phyloP scores from a whole-genome alignment of 37 sponge, comb jelly and placozoan species.

The Mnemiopsis leidyi region DNA sequence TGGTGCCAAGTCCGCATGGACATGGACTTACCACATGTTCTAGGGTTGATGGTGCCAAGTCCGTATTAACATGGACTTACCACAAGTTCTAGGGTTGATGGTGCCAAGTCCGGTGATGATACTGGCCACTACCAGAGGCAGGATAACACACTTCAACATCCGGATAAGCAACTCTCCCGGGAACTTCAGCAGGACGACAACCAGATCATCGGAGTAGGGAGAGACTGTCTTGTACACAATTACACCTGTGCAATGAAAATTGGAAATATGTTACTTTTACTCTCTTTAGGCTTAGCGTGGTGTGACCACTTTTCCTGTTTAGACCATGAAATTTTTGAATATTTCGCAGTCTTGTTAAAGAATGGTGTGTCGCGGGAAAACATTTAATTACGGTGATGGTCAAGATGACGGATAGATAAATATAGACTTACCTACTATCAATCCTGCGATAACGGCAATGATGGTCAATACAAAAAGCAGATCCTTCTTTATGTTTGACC shows the following conservation, averaged over 20 bases:
- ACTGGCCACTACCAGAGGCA: constrained; percentile 91
- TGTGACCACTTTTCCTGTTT: too few species aligned
- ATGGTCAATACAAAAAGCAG: constrained; percentile 77
- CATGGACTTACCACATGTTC: too few species aligned
- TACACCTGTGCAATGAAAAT: constrained; percentile 73
- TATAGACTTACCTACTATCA: constrained; percentile 70
- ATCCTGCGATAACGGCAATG: constrained; percentile 72
- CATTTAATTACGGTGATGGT: too few species aligned
- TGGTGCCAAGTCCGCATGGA: too few species aligned
- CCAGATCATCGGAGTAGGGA: constrained; percentile 58
- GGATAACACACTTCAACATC: constrained; percentile 87
- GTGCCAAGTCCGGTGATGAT: constrained; percentile 85
- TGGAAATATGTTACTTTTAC: too few species aligned
- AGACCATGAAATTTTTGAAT: too few species aligned
- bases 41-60: too few species aligned
- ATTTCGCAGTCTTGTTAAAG: too few species aligned
- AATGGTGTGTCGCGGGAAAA: too few species aligned
- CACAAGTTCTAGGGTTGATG: constrained; percentile 73
- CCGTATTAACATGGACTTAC: too few species aligned
- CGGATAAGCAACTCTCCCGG: constrained; percentile 96
- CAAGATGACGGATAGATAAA: too few species aligned
- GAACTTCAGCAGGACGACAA: constrained; percentile 73
- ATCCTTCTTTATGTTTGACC: constrained; percentile 62
- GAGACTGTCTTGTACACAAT: constrained; percentile 18
- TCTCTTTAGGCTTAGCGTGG: too few species aligned